phyloP scores from a whole-genome alignment of 2,797 vertebrate species.

The Falco berigora region DNA sequence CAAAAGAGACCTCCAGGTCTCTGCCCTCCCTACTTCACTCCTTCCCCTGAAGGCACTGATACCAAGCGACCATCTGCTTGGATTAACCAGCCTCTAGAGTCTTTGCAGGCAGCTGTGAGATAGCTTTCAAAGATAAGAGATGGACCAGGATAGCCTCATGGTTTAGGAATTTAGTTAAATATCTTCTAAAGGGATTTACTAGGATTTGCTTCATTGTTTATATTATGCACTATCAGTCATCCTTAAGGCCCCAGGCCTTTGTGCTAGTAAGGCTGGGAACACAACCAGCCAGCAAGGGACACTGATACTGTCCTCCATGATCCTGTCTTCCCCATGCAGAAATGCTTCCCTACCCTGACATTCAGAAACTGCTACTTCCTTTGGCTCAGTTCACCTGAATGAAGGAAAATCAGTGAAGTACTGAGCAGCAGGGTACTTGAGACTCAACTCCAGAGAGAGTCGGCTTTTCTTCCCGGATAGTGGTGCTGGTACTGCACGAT shows the following conservation, averaged over 20 bases:
- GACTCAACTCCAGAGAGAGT: neutral
- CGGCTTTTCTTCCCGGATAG: neutral
- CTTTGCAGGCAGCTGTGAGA: constrained; percentile 45
- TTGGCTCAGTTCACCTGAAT: neutral
- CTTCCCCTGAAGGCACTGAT: neutral
- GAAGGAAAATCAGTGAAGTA: neutral
- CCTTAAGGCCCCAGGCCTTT: neutral
- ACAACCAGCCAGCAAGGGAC: neutral
- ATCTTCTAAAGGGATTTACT: constrained; percentile 37
- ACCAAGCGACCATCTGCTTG: neutral
- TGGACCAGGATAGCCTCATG: neutral
- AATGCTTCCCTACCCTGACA: neutral
- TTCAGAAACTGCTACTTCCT: neutral
- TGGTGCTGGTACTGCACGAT: neutral
- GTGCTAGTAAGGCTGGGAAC: neutral
- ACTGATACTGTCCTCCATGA: neutral
- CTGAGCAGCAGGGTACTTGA: neutral
- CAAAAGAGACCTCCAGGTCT: neutral
- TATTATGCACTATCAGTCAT: neutral
- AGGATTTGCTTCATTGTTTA: constrained; percentile 24
- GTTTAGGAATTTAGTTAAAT: constrained; percentile 50
- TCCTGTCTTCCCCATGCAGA: neutral
- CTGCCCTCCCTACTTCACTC: neutral
- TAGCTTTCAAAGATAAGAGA: constrained; percentile 37
- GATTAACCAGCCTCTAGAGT: constrained; percentile 18